These are phyloP conservation scores for Perca schrenkii DNA, from an alignment of 2,113 vertebrate genomes.

Conservation along the genomic window DNA sequence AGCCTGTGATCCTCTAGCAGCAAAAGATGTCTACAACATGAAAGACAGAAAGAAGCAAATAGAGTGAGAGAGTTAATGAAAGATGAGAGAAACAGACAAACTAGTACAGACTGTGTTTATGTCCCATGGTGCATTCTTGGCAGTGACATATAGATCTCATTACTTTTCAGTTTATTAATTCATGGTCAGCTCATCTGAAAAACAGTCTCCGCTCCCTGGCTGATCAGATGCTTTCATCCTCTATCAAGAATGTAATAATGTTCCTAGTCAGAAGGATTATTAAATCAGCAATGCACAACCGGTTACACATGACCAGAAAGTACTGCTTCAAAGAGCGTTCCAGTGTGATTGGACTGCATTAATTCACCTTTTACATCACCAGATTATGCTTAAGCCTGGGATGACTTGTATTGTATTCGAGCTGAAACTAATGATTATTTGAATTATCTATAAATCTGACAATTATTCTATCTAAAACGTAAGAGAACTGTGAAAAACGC, in stretches of 20 bases:
- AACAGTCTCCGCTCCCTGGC: background rate
- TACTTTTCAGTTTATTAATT: conserved; percentile 34
- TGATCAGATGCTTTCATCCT: conserved; percentile 23
- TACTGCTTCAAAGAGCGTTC: background rate
- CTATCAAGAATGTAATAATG: background rate
- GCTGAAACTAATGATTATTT: background rate
- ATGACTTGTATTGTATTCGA: background rate
- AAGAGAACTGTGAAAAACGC: background rate
- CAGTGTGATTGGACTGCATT: background rate
- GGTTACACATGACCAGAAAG: background rate
- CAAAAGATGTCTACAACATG: background rate
- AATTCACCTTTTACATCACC: background rate
- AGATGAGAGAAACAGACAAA: background rate
- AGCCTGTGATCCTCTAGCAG: background rate
- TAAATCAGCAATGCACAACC: background rate
- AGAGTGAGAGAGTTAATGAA: background rate
- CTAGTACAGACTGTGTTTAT: conserved; percentile 15
- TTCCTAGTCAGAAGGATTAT: conserved; percentile 12
- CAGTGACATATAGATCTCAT: conserved; percentile 39
- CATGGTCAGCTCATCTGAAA: conserved; percentile 17
- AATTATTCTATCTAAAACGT: background rate
- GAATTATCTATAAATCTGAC: background rate
- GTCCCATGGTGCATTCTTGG: conserved; percentile 20
- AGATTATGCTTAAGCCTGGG: no score
- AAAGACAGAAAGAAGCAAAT: background rate